Conservation (phyloP, 1,140 invertebrate species). For the Ooceraea biroi region DNA sequence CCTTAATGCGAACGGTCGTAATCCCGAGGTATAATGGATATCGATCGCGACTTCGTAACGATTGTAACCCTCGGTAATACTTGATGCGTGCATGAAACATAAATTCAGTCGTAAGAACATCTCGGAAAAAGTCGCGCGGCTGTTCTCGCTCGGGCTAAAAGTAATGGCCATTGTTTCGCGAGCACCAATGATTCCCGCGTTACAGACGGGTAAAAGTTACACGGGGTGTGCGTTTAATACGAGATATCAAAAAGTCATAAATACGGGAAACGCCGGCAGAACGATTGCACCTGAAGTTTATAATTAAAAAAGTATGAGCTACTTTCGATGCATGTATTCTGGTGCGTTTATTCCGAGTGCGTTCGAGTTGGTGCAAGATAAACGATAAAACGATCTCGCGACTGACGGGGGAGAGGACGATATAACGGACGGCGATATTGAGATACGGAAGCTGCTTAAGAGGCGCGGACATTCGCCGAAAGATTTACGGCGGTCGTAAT, state of each 20-base stretch:
- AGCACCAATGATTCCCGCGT: background rate
- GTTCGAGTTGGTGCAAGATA: too few relatives aligned
- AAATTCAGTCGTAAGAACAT: background rate
- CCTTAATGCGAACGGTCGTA: background rate
- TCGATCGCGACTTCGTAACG: conserved; percentile 5
- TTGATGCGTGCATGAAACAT: conserved; percentile 14
- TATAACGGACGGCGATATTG: conserved; percentile 21
- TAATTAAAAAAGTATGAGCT: too few relatives aligned
- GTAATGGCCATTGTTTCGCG: background rate
- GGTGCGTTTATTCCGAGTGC: too few relatives aligned
- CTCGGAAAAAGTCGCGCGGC: background rate
- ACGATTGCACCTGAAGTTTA: too few relatives aligned
- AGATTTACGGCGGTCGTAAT: conserved; percentile 51
- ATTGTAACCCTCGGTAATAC: background rate
- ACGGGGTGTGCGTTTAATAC: background rate
- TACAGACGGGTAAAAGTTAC: background rate
- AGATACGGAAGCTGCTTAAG: conserved; percentile 31
- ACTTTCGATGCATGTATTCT: too few relatives aligned
- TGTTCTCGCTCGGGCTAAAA: background rate
- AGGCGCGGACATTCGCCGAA: conserved; percentile 7
- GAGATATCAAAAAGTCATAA: background rate
- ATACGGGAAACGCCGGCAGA: too few relatives aligned
- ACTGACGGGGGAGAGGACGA: background rate
- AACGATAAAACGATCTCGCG: too few relatives aligned
- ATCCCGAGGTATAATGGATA: conserved; percentile 18